phyloP scores from a whole-genome alignment of 1,140 invertebrate species.

The Popillia japonica region DNA sequence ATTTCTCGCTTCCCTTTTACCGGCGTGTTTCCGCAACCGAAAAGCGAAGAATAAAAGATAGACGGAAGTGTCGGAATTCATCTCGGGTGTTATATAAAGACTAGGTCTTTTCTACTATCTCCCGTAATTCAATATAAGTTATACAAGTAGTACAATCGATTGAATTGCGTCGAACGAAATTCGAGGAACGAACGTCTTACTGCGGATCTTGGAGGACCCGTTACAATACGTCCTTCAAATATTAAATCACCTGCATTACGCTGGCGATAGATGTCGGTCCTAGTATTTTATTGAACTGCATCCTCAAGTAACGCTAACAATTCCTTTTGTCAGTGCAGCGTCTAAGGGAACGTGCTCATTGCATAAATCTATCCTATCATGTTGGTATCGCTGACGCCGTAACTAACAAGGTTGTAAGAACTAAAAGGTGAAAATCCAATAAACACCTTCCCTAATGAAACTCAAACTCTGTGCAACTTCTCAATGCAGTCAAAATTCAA shows the following conservation, averaged over 20 bases:
- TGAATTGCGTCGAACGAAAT: not conserved
- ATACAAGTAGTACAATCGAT: conserved; percentile 10
- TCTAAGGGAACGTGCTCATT: no score
- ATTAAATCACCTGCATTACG: not conserved
- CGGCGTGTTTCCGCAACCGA: not conserved
- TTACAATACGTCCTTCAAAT: not conserved
- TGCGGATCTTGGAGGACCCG: not conserved
- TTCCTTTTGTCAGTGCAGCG: not conserved
- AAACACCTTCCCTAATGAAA: no score
- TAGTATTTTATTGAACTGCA: not conserved
- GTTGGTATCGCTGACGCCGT: no score
- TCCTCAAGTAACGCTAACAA: not conserved
- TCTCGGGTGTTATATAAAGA: not conserved
- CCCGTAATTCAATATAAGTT: conserved; percentile 4
- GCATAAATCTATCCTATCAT: no score
- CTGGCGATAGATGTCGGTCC: not conserved
- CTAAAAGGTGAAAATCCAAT: no score
- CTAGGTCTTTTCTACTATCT: not conserved
- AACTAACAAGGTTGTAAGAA: no score
- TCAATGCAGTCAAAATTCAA: no score
- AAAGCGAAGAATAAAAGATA: not conserved
- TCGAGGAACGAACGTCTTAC: not conserved
- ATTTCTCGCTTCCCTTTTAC: not conserved
- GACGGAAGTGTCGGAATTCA: not conserved
- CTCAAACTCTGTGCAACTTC: no score